Evolutionary conservation across 2,113 vertebrate genomes (phyloP).

Genomic region (Origma solitaria): DNA sequence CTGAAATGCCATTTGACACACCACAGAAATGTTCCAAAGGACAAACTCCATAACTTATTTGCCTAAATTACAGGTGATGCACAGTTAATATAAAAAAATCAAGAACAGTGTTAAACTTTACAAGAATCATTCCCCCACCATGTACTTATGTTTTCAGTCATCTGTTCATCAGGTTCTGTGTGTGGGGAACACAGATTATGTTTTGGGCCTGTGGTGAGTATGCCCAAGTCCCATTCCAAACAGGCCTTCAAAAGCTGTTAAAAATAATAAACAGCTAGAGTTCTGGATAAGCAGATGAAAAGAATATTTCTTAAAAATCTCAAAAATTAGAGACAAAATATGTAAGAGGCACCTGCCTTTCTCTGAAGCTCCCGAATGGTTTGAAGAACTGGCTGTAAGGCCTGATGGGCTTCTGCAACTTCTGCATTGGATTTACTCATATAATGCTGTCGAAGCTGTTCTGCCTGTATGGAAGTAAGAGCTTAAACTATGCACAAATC

Average conservation of each 20-base stretch:
- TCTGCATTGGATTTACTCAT: constrained; percentile 97
- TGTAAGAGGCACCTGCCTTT: constrained; percentile 74
- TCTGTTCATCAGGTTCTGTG: background rate
- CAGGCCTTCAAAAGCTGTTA: background rate
- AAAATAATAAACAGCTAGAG: background rate
- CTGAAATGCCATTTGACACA: background rate
- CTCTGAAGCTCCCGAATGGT: constrained; percentile 87
- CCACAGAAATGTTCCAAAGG: background rate
- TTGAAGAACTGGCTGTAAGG: constrained; percentile 87
- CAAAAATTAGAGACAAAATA: background rate
- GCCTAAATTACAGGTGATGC: background rate
- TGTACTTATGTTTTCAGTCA: background rate
- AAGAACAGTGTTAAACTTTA: background rate
- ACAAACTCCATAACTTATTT: background rate
- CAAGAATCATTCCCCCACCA: background rate
- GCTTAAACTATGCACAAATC: background rate
- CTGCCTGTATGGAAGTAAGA: constrained; percentile 71
- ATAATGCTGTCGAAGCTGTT: constrained; percentile 92
- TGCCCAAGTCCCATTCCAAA: background rate
- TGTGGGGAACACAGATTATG: background rate
- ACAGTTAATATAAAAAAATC: background rate
- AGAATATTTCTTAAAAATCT: background rate
- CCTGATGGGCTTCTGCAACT: constrained; percentile 85
- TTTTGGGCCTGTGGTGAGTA: background rate
- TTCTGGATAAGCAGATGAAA: background rate